Percentiles rank a stretch among this genome's conserved stretches.
Conservation (phyloP, 2,113 vertebrate genomes). For the Varanus salvator region DNA sequence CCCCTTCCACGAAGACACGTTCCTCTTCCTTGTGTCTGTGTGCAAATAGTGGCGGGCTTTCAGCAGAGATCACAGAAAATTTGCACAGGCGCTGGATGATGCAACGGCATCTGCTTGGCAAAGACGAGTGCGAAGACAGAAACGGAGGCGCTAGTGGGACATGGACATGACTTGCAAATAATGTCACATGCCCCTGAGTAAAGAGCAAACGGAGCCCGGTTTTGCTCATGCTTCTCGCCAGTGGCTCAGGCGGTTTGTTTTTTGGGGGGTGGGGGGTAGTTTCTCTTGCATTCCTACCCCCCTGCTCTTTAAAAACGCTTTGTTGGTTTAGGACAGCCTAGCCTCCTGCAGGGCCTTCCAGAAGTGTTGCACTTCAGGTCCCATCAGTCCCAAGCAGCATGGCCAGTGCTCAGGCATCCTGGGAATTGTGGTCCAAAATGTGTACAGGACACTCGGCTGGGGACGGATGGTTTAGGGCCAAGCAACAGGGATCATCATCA, state of each 20-base stretch:
- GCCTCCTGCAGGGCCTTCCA: too few relatives aligned
- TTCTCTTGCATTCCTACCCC: background rate
- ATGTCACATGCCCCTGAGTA: slow-evolving; percentile 40
- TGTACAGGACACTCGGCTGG: too few relatives aligned
- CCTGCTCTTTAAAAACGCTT: background rate
- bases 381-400: too few relatives aligned
- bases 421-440: too few relatives aligned
- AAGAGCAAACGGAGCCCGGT: slow-evolving; percentile 41
- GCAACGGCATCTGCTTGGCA: background rate
- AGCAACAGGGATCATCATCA: background rate
- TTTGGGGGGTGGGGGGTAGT: too few relatives aligned
- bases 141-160: slow-evolving; percentile 2
- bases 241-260: background rate
- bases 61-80: background rate
- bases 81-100: slow-evolving; percentile 27
- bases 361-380: too few relatives aligned
- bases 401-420: too few relatives aligned
- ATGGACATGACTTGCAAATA: slow-evolving; percentile 16
- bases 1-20: slow-evolving; percentile 28
- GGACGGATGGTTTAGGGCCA: background rate
- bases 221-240: slow-evolving; percentile 32
- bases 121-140: background rate
- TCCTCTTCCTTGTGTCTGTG: background rate
- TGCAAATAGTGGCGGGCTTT: background rate
- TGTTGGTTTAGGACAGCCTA: background rate